Evolutionary conservation across 2,797 vertebrate species (phyloP).

Genomic region (Poeciliopsis paucimaculata): DNA sequence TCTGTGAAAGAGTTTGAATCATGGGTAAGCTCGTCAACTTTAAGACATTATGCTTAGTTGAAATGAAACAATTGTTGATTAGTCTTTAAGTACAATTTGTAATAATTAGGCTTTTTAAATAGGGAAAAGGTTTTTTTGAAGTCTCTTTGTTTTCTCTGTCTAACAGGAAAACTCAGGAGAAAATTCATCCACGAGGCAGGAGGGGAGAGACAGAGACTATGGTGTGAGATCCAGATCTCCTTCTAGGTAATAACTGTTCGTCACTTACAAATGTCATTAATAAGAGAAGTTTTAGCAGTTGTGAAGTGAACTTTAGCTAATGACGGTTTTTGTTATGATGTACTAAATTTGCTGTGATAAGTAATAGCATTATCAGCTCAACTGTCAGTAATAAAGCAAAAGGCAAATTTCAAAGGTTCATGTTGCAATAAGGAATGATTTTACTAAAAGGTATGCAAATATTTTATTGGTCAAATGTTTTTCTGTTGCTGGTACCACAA

Average conservation of each 20-base stretch:
- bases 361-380: neutral
- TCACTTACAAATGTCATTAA: neutral
- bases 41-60: neutral
- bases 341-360: neutral
- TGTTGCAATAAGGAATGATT: neutral
- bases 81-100: neutral
- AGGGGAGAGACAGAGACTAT: constrained; percentile 83
- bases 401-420: neutral
- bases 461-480: neutral
- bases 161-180: constrained; percentile 80
- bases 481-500: neutral
- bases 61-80: neutral
- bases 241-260: constrained; percentile 81
- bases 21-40: constrained; percentile 66
- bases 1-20: constrained; percentile 80
- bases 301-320: neutral
- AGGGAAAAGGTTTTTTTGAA: neutral
- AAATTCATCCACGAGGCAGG: constrained; percentile 80
- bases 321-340: neutral
- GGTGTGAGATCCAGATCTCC: constrained; percentile 87
- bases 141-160: constrained; percentile 7
- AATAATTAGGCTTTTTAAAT: neutral
- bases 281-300: neutral
- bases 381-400: neutral
- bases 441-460: neutral